Evolutionary conservation across 2,888 invertebrate species (phyloP), one percentile per base, ranked within the genome.

Genomic region (Metacarcinus magister): DNA sequence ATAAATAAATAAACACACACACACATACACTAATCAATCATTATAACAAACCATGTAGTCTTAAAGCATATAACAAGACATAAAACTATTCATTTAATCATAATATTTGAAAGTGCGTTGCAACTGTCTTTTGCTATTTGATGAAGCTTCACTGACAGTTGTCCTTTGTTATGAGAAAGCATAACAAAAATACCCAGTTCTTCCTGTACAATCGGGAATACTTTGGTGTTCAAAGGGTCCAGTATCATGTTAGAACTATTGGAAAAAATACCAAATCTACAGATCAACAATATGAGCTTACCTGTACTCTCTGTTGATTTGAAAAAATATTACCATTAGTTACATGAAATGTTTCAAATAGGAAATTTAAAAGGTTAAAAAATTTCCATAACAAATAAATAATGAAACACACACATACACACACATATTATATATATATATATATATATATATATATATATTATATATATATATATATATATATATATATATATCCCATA

Each of bases 301-400:
- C 96, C 96, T 92, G 94, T 96, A 96, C 75, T 96, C 96, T 67
- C 96, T 96, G 94, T 43, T 23, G 54, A 67, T 54, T 46, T 16
- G 43, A 43, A 94, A 82, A 92, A n/a, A 90, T 82, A 91, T 82
- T 87, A 23, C 23, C 82, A 93, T 82, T 5, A 82, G 16, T 92
- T 67, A 91, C 39, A 87, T 48, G 60, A 54, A 95, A 32, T 39
- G 32, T 60, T 23, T 54, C 28, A 4, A 2, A 16, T 4, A 32
- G 39, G 39, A 13, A 82, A 87, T 75, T 75, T 75, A 2, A 87
- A 87, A 39, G 19, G 32, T 39, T 39, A 16, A 87, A n/a, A 87
- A 16, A 39, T 87, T 19, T 67, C 5, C 23, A 67, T 39, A 39
- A 87, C 5, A 2, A 87, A 87, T 23, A 82, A 82, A 60, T 60